These are phyloP conservation scores for Myiozetetes cayanensis DNA, from an alignment of 2,113 vertebrate genomes.

Conservation along the genomic window DNA sequence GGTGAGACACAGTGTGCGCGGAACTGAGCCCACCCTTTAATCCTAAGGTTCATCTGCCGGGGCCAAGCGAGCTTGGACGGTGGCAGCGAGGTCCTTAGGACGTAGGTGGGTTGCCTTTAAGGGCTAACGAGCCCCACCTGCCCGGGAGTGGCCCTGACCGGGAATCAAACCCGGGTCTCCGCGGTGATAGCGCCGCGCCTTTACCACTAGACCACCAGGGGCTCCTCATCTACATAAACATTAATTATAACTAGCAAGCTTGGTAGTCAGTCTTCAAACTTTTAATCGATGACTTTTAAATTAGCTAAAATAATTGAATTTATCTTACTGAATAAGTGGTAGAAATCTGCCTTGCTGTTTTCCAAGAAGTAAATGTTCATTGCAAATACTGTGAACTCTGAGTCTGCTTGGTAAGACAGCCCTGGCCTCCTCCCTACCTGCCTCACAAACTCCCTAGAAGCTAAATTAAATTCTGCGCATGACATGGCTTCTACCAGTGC, in stretches of 20 bases:
- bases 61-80: no score
- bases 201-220: no score
- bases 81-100: no score
- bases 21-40: no score
- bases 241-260: not conserved
- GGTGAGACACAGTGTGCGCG: no score
- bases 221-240: not conserved
- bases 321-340: not conserved
- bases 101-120: no score
- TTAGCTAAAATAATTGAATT: not conserved
- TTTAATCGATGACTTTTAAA: conserved; percentile 33
- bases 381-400: not conserved
- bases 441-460: not conserved
- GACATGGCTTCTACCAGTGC: not conserved
- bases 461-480: not conserved
- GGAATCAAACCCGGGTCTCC: no score
- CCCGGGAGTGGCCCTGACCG: no score
- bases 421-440: not conserved
- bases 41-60: no score
- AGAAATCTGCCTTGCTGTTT: not conserved
- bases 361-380: not conserved
- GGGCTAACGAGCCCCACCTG: no score
- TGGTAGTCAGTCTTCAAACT: not conserved
- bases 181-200: no score
- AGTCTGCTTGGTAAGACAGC: not conserved